A percentile compares a stretch with the other conserved stretches of the same genome.
These are phyloP conservation scores for Cyanoramphus novaezelandiae DNA, from an alignment of 2,113 vertebrate species.

Conservation along the genomic window DNA sequence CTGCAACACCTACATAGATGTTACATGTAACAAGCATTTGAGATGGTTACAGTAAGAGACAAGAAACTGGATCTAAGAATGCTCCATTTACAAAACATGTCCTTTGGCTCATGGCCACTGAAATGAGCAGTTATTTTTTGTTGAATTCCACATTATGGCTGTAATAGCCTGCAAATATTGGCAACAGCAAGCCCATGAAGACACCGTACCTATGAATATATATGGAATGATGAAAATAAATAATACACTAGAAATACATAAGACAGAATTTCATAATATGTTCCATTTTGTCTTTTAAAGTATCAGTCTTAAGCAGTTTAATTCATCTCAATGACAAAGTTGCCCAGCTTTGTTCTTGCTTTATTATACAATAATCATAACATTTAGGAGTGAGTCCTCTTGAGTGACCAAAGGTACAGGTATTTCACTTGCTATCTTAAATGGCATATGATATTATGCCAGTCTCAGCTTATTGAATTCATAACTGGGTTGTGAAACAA, in stretches of 20 bases:
- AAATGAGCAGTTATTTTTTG: not conserved
- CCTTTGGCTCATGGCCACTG: not conserved
- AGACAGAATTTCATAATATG: not conserved
- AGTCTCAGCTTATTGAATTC: not conserved
- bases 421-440: not conserved
- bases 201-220: not conserved
- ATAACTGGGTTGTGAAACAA: not conserved
- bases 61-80: not conserved
- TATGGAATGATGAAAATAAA: not conserved
- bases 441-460: not conserved
- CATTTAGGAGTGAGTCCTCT: not conserved
- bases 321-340: not conserved
- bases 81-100: not conserved
- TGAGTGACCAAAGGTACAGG: not conserved
- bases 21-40: not conserved
- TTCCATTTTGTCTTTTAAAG: not conserved
- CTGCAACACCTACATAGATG: fast-evolving
- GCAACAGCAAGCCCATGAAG: not conserved
- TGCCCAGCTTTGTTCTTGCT: not conserved
- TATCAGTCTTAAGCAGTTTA: not conserved
- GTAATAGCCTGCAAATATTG: not conserved
- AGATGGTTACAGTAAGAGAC: not conserved
- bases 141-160: not conserved
- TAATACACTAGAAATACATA: not conserved
- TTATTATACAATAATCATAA: not conserved